These are phyloP conservation scores for Thunnus thynnus DNA, from an alignment of 2,113 vertebrate species.

Conservation along the genomic window DNA sequence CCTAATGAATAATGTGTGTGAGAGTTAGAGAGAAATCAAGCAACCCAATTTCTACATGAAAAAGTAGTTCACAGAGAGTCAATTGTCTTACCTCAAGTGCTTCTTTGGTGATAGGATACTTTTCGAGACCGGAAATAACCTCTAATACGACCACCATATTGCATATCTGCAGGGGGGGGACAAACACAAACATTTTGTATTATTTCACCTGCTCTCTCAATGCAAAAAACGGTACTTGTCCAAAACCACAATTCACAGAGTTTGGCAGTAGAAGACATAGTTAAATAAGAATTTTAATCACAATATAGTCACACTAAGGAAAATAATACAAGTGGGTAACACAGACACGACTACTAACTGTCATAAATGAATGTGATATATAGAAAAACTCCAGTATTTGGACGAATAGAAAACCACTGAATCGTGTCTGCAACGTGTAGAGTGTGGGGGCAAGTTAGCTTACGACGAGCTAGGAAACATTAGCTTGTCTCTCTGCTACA, in stretches of 20 bases:
- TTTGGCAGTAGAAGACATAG: background rate
- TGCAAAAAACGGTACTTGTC: background rate
- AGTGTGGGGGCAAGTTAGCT: slow-evolving; percentile 34
- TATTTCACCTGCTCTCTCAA: background rate
- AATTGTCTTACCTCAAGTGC: slow-evolving; percentile 92
- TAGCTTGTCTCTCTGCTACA: slow-evolving; percentile 45
- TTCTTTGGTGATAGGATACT: slow-evolving; percentile 99
- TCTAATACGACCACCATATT: slow-evolving; percentile 99
- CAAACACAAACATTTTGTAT: slow-evolving; percentile 14
- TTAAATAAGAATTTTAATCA: background rate
- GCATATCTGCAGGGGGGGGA: slow-evolving; percentile 88
- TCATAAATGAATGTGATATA: background rate
- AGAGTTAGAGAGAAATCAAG: slow-evolving; percentile 28
- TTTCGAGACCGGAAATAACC: slow-evolving; percentile 98
- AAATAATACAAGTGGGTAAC: background rate
- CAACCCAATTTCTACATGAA: background rate
- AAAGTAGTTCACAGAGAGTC: background rate
- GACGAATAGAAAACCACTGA: background rate
- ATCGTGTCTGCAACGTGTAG: slow-evolving; percentile 43
- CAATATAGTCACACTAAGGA: background rate
- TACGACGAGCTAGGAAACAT: background rate
- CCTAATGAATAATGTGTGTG: slow-evolving; percentile 79
- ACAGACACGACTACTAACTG: background rate
- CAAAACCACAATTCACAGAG: background rate
- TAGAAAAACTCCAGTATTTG: background rate